phyloP scores from a whole-genome alignment of 2,113 vertebrate species.

The Zootoca vivipara region DNA sequence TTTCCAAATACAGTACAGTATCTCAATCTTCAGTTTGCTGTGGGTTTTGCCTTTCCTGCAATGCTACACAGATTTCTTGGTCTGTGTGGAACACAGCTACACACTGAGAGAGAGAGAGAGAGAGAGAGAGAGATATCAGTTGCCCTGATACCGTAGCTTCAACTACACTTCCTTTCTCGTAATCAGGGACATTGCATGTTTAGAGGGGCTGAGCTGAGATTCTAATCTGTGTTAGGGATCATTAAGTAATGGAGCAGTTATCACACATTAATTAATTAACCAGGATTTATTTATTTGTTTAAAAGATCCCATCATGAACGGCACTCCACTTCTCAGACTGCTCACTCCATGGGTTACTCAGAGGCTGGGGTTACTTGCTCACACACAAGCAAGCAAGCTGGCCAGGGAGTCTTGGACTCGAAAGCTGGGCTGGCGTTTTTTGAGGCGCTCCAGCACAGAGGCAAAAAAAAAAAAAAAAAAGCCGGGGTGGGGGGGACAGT shows the following conservation, averaged over 20 bases:
- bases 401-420: not conserved
- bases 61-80: not conserved
- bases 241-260: not conserved
- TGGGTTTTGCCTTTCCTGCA: not conserved
- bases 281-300: not conserved
- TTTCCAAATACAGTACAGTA: not conserved
- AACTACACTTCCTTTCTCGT: not conserved
- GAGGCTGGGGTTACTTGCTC: no score
- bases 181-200: not conserved
- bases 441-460: not conserved
- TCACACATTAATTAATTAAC: not conserved
- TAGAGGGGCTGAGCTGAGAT: not conserved
- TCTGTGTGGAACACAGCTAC: not conserved
- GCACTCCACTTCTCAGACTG: not conserved
- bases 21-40: not conserved
- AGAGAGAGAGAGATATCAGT: not conserved
- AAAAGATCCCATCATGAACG: not conserved
- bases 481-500: accelerated
- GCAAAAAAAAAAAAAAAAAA: not conserved
- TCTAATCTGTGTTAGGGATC: not conserved
- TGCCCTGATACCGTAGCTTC: not conserved
- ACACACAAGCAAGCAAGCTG: not conserved
- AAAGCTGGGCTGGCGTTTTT: not conserved
- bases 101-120: no score
- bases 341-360: not conserved